Evolutionary conservation across 64 coral and sea anemone genomes (phyloP), one percentile per base, ranked within the genome.

Genomic region (Actinia tenebrosa): DNA sequence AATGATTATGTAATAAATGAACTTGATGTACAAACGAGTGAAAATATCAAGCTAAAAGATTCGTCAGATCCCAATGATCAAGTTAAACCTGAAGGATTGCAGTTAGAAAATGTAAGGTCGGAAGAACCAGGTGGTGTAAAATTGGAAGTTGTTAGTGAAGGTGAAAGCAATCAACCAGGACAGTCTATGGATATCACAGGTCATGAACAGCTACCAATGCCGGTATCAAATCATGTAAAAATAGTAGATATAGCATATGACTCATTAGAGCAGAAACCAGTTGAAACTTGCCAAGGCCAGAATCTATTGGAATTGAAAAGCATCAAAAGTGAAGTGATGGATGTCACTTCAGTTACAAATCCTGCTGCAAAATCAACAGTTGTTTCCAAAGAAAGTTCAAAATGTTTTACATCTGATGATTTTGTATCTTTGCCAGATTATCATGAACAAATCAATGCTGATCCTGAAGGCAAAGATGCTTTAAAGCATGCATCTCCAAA

Each of bases 321-420:
- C 13, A 42, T 84, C 6, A 89, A 84, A 56, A 89, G 10, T 22
- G 83, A 79, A 84, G 53, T 58, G 25, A 71, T 86, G 86, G 16
- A 59, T 80, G 22, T 71, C 82, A 16, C 22, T 71, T n/a, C 61
- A 59, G 87, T 44, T 64, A 30, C 44, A 60, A 88, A 69, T 83
- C 45, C 81, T 42, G 8, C 44, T 45, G 89, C 90, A 54, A 56
- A 89, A 23, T 68, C 19, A 47, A 44, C 80, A 47, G 89, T 86
- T 47, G 83, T 88, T 45, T 72, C 84, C 0, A 80, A 69, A 64
- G 88, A 83, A 84, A 22, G 56, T 53, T 47, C 63, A 3, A 5
- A 45, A 22, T 22, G 54, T 30, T 66, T 23, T n/a, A 27, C 69
- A 14, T 43, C 69, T 27, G n/a, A 14, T n/a, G 25, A 10, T 37